Percentiles rank a stretch among this genome's conserved stretches.
Evolutionary conservation across 2,888 invertebrate genomes (phyloP).

Genomic region (Beris morrisii): DNA sequence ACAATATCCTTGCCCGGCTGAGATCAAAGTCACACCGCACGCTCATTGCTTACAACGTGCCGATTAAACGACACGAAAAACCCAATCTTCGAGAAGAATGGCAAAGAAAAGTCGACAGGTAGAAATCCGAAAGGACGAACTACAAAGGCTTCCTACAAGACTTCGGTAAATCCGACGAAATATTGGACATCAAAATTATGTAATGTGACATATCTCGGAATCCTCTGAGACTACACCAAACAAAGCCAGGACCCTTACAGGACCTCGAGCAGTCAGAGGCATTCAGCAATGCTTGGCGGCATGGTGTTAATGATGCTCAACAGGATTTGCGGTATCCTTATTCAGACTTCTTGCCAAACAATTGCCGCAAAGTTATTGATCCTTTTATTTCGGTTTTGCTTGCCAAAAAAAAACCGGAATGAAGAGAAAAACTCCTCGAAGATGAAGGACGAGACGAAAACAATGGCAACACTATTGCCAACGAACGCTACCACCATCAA

Average conservation of each 20-base stretch:
- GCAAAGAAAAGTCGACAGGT: constrained; percentile 5
- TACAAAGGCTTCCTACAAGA: background rate
- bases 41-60: background rate
- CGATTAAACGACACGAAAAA: constrained; percentile 20
- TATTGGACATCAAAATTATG: constrained; percentile 29
- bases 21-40: constrained; percentile 18
- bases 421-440: background rate
- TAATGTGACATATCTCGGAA: constrained; percentile 22
- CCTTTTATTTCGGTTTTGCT: constrained; percentile 27
- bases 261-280: background rate
- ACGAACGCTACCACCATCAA: background rate
- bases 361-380: constrained; percentile 27
- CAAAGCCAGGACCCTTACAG: background rate
- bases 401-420: background rate
- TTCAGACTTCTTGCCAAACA: constrained; percentile 11
- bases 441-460: background rate
- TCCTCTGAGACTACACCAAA: constrained; percentile 3
- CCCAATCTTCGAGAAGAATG: constrained; percentile 1
- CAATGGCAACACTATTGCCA: background rate
- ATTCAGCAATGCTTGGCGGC: constrained; percentile 14
- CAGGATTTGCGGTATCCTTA: constrained; percentile 47
- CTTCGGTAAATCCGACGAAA: constrained; percentile 11
- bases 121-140: background rate
- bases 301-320: constrained; percentile 49
- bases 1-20: background rate